Base-by-base conservation (phyloP, 1,140 invertebrate genomes). In the Ostrea denselamellosa region DNA sequence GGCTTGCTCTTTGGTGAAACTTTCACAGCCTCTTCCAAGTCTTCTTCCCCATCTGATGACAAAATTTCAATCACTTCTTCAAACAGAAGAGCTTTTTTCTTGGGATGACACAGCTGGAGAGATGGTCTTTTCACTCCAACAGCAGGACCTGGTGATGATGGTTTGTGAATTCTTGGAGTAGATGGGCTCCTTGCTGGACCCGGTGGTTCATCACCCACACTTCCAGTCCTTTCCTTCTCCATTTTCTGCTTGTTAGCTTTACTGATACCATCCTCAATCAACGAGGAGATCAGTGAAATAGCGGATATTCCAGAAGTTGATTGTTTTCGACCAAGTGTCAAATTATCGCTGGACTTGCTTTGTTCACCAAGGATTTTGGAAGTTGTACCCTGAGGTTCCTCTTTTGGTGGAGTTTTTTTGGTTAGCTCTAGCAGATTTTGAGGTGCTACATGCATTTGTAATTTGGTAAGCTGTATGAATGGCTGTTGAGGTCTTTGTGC, bases 21-120 rank as follows among this genome's bases (percentile, higher is more conserved):
- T 12, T 77, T 25, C 25, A 77, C 34, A 19, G 54, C 81, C 4
- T 58, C 56, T 52, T 44, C 34, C 34, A 44, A 2, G 34, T 44
- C 34, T 44, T 83, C 77, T 52, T 83, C 86, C 28, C 83, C 86
- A 83, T 77, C 81, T 58, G 86, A 87, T 34, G 86, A 85, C 28
- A 62, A 52, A 65, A 87, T 87, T 83, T 87, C 86, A 51, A 87
- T 87, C 14, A 87, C 86, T 2, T 87, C 86, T n/a, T 52, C 56
- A 83, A 44, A n/a, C 44, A 83, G 17, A 7, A 52, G n/a, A 52
- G 82, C 22, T 44, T 19, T 54, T 22, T 44, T 86, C 71, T 86
- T 86, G 25, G 85, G 77, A 51, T 54, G 65, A 19, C 17, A 34
- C 51, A 81, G 53, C 81, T 56, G 65, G 51, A 81, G 85, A 44